Conservation (phyloP, 1,140 invertebrate species). For the Laodelphax striatellus region DNA sequence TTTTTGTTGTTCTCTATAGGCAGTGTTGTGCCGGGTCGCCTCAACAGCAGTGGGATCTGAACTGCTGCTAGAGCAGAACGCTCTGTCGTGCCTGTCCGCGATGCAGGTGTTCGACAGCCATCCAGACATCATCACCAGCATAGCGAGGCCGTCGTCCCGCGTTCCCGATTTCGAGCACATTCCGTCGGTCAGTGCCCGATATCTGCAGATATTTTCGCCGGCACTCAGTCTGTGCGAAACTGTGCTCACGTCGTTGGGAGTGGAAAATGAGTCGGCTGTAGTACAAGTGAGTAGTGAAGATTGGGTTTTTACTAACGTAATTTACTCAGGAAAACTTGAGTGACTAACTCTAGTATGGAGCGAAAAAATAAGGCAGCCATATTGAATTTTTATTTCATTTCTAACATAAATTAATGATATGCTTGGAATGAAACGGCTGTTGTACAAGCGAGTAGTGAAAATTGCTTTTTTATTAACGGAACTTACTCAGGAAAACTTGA, state of each 20-base stretch:
- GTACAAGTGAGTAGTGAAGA: slow-evolving; percentile 38
- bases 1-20: slow-evolving; percentile 25
- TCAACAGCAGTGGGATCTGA: slow-evolving; percentile 59
- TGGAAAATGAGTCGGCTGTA: slow-evolving; percentile 66
- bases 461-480: too few relatives aligned
- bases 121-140: slow-evolving; percentile 44
- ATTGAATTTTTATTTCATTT: too few relatives aligned
- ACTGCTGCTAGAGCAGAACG: slow-evolving; percentile 58
- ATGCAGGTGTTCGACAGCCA: slow-evolving; percentile 68
- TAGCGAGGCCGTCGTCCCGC: neutral
- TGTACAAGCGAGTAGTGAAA: slow-evolving; percentile 51
- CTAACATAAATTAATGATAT: too few relatives aligned
- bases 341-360: too few relatives aligned
- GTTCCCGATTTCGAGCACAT: slow-evolving; percentile 34
- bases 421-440: slow-evolving; percentile 73
- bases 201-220: slow-evolving; percentile 69
- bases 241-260: slow-evolving; percentile 66
- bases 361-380: too few relatives aligned
- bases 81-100: slow-evolving; percentile 57
- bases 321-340: too few relatives aligned
- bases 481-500: too few relatives aligned
- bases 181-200: slow-evolving; percentile 49
- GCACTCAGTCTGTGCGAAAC: slow-evolving; percentile 68
- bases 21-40: slow-evolving; percentile 62
- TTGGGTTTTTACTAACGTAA: too few relatives aligned